A percentile compares a stretch with the other conserved stretches of the same genome.
These are phyloP conservation scores for Harpagus bidentatus DNA, from an alignment of 2,113 vertebrate genomes.

Conservation along the genomic window DNA sequence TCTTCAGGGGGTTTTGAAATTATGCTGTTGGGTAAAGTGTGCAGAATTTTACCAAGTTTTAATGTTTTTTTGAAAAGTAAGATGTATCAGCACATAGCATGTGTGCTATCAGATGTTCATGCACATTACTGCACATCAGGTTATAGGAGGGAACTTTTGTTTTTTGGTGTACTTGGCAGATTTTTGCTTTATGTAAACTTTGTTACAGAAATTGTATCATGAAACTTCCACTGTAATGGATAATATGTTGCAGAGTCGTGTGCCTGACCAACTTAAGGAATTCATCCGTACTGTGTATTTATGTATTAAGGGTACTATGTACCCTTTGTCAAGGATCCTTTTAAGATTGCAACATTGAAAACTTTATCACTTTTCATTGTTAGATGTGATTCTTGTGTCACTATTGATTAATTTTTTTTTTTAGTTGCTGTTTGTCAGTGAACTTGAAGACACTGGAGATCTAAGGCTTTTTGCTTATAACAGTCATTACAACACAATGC, in stretches of 20 bases:
- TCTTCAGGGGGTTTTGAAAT: not conserved
- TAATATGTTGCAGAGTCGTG: not conserved
- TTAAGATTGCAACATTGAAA: not conserved
- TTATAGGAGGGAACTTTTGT: rapidly evolving
- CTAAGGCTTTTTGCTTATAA: not conserved
- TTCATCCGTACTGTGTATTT: not conserved
- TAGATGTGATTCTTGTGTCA: not conserved
- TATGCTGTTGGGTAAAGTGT: not conserved
- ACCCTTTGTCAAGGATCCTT: not conserved
- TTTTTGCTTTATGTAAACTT: not conserved
- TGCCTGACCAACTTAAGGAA: not conserved
- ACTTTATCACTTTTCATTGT: not conserved
- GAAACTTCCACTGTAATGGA: not conserved
- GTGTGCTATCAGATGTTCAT: not conserved
- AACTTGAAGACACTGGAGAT: not conserved
- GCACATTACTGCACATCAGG: not conserved
- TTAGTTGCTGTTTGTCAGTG: not conserved
- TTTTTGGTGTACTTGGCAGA: not conserved
- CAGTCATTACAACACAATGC: not conserved
- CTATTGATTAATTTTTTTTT: not conserved
- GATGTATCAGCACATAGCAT: not conserved
- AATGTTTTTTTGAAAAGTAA: not conserved
- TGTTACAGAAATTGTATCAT: not conserved
- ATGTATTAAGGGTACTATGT: not conserved
- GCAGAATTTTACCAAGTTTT: not conserved